Percentiles rank a stretch among this genome's conserved stretches.
These are phyloP conservation scores for Leptinotarsa rubiginosa DNA, from an alignment of 2,888 invertebrate genomes.

Conservation along the genomic window DNA sequence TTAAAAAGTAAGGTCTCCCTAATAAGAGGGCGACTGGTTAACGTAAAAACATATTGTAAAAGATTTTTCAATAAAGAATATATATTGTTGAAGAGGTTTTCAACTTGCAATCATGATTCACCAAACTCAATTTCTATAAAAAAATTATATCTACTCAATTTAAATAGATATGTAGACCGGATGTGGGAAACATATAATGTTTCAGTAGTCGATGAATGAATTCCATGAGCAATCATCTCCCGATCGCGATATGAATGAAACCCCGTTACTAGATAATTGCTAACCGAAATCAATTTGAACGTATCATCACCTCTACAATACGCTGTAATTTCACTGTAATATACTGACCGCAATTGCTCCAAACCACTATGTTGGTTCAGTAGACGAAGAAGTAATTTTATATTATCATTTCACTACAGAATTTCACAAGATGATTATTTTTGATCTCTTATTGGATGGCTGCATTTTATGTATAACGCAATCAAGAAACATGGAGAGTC, in stretches of 20 bases:
- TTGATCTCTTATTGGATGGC: not conserved
- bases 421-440: slow-evolving; percentile 25
- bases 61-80: no score
- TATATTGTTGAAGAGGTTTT: no score
- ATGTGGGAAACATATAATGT: slow-evolving; percentile 19
- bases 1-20: no score
- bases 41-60: no score
- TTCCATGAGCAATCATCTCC: slow-evolving; percentile 24
- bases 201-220: slow-evolving; percentile 18
- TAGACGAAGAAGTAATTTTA: slow-evolving; percentile 38
- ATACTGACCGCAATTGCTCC: slow-evolving; percentile 40
- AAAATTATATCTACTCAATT: not conserved
- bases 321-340: slow-evolving; percentile 38
- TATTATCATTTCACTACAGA: slow-evolving; percentile 33
- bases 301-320: slow-evolving; percentile 29
- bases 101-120: not conserved
- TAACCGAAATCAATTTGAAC: slow-evolving; percentile 34
- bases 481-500: no score
- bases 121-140: not conserved
- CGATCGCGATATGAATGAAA: slow-evolving; percentile 25
- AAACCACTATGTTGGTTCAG: slow-evolving; percentile 42
- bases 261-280: slow-evolving; percentile 19
- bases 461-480: not conserved
- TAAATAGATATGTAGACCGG: slow-evolving; percentile 19
- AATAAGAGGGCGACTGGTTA: no score